Percentiles rank a stretch among this genome's conserved stretches.
Evolutionary conservation across 2,113 vertebrate species (phyloP).

Genomic region (Brachyhypopomus gauderio): DNA sequence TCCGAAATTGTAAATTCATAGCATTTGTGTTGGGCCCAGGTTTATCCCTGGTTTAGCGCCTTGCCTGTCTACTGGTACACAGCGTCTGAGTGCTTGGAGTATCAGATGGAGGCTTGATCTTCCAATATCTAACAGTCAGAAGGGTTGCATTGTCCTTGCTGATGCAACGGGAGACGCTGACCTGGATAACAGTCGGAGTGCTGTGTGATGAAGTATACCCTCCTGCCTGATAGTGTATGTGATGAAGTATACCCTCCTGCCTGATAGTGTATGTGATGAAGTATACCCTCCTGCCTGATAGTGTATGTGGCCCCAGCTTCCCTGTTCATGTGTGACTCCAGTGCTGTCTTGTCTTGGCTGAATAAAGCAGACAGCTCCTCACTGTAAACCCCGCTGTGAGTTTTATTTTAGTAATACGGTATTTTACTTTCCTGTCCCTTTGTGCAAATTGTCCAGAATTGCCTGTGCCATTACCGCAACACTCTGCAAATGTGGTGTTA

Average conservation of each 20-base stretch:
- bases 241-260: too few relatives aligned
- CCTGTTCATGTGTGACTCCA: conserved; percentile 14
- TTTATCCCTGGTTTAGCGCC: not conserved
- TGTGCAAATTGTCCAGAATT: conserved; percentile 7
- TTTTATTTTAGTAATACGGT: conserved; percentile 39
- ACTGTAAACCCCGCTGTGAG: conserved; percentile 26
- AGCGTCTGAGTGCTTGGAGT: conserved; percentile 5
- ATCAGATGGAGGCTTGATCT: conserved; percentile 3
- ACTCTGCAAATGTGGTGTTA: not conserved
- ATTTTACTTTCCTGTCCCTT: conserved; percentile 37
- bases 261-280: conserved; percentile 37
- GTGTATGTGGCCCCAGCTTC: conserved; percentile 25
- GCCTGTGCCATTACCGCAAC: not conserved
- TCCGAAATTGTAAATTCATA: not conserved
- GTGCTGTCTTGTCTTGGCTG: conserved; percentile 17
- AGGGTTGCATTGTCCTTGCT: conserved; percentile 18
- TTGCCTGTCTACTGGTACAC: not conserved
- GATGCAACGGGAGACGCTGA: conserved; percentile 15
- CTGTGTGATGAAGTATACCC: conserved; percentile 34
- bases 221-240: too few relatives aligned
- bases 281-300: conserved; percentile 38
- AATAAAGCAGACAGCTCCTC: conserved; percentile 37
- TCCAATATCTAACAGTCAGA: conserved; percentile 7
- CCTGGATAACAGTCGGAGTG: conserved; percentile 5
- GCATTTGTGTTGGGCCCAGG: too few relatives aligned